A percentile compares a stretch with the other conserved stretches of the same genome.
Evolutionary conservation across 2,113 vertebrate species (phyloP).

Genomic region (Alethe diademata): DNA sequence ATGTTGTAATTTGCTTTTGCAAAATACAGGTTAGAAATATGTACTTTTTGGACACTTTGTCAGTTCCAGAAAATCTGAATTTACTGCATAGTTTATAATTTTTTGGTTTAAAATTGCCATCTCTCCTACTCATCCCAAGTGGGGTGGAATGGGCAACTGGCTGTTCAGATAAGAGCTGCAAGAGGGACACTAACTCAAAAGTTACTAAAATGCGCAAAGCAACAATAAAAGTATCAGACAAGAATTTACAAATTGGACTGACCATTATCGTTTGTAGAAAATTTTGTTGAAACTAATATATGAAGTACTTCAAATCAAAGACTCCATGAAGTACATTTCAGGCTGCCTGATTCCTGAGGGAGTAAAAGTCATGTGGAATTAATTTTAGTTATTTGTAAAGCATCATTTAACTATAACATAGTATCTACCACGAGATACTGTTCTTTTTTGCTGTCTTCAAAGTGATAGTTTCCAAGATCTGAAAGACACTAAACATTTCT

Average conservation of each 20-base stretch:
- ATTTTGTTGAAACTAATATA: background rate
- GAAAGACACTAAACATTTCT: background rate
- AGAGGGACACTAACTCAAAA: background rate
- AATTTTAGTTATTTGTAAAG: background rate
- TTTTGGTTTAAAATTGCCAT: fast-evolving
- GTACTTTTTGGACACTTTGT: background rate
- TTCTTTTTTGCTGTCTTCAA: background rate
- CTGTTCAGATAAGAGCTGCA: background rate
- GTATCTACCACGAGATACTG: background rate
- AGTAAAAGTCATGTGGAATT: background rate
- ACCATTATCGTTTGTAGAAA: background rate
- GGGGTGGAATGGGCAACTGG: background rate
- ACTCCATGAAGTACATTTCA: background rate
- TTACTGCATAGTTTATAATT: fast-evolving
- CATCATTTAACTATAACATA: background rate
- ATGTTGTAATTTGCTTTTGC: background rate
- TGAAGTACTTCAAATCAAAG: background rate
- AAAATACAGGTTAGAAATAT: background rate
- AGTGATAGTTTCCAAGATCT: background rate
- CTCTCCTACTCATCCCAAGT: fast-evolving
- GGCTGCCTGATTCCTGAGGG: background rate
- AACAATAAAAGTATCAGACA: background rate
- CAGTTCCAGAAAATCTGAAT: background rate
- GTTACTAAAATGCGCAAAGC: background rate
- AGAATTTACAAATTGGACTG: background rate